Percentiles rank a stretch among this genome's conserved stretches.
These are phyloP conservation scores for Malachius bipustulatus DNA, from an alignment of 2,888 invertebrate species.

Conservation along the genomic window DNA sequence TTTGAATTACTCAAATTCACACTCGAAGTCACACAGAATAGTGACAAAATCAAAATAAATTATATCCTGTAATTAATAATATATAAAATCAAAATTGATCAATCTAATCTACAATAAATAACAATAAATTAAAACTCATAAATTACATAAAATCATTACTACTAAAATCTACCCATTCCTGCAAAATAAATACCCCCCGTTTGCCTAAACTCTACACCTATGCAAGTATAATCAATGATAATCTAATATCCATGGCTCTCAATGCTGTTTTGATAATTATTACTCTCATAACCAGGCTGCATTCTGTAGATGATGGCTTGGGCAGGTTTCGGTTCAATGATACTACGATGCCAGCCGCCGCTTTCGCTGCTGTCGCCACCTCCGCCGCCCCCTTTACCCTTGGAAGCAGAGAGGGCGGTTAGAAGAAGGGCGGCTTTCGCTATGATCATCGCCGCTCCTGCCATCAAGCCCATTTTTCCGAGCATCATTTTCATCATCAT, in stretches of 20 bases:
- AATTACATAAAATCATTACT: too few species aligned
- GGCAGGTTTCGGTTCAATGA: too few species aligned
- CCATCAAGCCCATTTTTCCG: conserved; percentile 61
- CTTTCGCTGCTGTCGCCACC: conserved; percentile 42
- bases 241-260: conserved; percentile 25
- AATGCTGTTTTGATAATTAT: conserved; percentile 4
- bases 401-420: conserved; percentile 63
- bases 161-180: too few species aligned
- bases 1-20: too few species aligned
- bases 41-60: too few species aligned
- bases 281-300: conserved; percentile 5
- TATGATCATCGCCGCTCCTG: conserved; percentile 68
- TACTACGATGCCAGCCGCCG: conserved; percentile 26
- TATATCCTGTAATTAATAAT: too few species aligned
- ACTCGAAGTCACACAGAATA: too few species aligned
- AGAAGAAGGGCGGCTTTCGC: conserved; percentile 66
- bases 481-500: conserved; percentile 65
- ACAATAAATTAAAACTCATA: too few species aligned
- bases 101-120: too few species aligned
- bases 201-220: conserved; percentile 64
- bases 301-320: conserved; percentile 3
- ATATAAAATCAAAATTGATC: too few species aligned
- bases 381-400: conserved; percentile 61
- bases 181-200: conserved; percentile 70
- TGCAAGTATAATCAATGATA: conserved; percentile 46